Evolutionary conservation across 2,113 vertebrate species (phyloP), one percentile per base, ranked within the genome.

Genomic region (Reinhardtius hippoglossoides): DNA sequence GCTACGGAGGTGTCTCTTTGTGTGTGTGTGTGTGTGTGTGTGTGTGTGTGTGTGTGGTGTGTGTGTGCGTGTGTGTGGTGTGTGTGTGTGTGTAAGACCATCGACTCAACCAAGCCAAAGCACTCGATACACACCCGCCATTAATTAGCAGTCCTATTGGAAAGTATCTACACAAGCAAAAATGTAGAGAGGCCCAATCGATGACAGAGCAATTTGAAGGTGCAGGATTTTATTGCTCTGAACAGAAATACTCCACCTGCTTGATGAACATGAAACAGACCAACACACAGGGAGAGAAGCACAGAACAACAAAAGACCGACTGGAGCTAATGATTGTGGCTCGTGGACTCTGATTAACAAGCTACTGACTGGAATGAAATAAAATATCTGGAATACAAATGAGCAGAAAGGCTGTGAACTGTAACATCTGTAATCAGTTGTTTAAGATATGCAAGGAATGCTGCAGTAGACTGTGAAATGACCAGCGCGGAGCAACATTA

Each of bases 61-160:
- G 21, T 5, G 54, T 56, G 54, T 57, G 23, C 1, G 7, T 55
- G 31, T 44, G 3, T 21, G 16, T 48, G 35, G 31, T 37, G 3
- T 21, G 16, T 42, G 35, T 54, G 64, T 1, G 0, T 35, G 40
- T 67, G 64, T 74, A 48, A 82, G 58, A 82, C 61, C 75, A 86
- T 71, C 27, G 74, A 89, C 77, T 77, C 57, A 35, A 68, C 23
- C 40, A n/a, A 79, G 24, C 24, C 21, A 54, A 60, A 23, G 57
- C 44, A 79, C 76, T 91, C 82, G 2, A 93, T 90, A 78, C 37
- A 62, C 46, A 78, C 57, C 59, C 54, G 21, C 65, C 85, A 83
- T 90, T 88, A 90, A 89, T 90, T 88, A 91, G 80, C 65, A 73
- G 74, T 52, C 71, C 60, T 50, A 81, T 83, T 83, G 73, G 73